Percentiles rank a stretch among this genome's conserved stretches.
Evolutionary conservation across 2,797 vertebrate genomes (phyloP).

Genomic region (Adrianichthys oophorus): DNA sequence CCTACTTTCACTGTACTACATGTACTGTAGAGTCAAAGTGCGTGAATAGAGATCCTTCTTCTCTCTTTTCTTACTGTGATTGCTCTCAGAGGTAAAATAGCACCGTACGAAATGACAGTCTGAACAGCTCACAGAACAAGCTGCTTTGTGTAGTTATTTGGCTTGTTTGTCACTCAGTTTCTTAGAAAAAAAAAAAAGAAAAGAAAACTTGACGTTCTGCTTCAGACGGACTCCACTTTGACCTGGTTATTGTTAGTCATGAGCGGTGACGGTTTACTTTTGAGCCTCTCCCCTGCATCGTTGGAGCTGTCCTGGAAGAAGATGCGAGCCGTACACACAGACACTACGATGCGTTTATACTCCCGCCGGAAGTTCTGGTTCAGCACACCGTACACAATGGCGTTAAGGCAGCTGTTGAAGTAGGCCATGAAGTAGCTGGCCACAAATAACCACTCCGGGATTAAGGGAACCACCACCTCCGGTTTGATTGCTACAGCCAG

Average conservation of each 20-base stretch:
- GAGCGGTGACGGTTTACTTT: conserved; percentile 89
- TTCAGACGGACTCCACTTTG: conserved; percentile 92
- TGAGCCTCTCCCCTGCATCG: conserved; percentile 84
- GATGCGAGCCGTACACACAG: conserved; percentile 85
- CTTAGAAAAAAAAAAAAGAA: conserved; percentile 16
- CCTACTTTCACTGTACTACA: conserved; percentile 65
- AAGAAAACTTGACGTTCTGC: conserved; percentile 7
- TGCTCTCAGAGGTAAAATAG: conserved; percentile 68
- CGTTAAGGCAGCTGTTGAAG: conserved; percentile 99
- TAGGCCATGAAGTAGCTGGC: conserved; percentile 86
- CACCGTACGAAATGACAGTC: conserved; percentile 68
- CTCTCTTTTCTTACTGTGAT: conserved; percentile 60
- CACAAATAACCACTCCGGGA: conserved; percentile 96
- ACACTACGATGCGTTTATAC: conserved; percentile 90
- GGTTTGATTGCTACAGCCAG: conserved; percentile 90
- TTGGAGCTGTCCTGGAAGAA: conserved; percentile 92
- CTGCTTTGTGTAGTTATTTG: conserved; percentile 60
- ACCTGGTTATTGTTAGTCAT: conserved; percentile 91
- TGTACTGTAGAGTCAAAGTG: conserved; percentile 66
- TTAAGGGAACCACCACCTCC: conserved; percentile 78
- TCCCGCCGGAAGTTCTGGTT: conserved; percentile 97
- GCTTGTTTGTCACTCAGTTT: conserved; percentile 44
- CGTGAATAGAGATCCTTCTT: conserved; percentile 61
- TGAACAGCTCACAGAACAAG: conserved; percentile 47
- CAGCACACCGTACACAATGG: conserved; percentile 94